A percentile compares a stretch with the other conserved stretches of the same genome.
These are phyloP conservation scores for Drosophila lutescens DNA, from an alignment of 2,888 invertebrate genomes.

Conservation along the genomic window DNA sequence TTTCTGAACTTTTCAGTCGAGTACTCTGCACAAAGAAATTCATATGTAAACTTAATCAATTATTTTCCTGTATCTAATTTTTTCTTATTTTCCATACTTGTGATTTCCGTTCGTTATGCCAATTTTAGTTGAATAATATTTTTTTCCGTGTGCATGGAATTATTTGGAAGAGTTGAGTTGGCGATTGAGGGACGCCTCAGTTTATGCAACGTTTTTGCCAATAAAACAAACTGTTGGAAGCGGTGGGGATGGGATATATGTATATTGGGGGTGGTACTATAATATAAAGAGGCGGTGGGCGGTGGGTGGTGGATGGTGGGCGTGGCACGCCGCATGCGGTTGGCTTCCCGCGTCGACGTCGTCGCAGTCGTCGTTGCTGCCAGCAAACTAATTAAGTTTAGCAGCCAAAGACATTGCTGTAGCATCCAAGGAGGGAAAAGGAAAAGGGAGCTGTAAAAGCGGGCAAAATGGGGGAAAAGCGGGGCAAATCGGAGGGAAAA, in stretches of 20 bases:
- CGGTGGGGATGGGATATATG: not conserved
- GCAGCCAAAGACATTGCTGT: conserved; percentile 55
- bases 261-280: not conserved
- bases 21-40: no score
- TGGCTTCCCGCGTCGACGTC: conserved; percentile 32
- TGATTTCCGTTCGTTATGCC: no score
- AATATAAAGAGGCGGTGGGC: not conserved
- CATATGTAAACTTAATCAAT: no score
- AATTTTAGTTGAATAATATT: not conserved
- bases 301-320: not conserved
- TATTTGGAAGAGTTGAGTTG: conserved; percentile 9
- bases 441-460: not conserved
- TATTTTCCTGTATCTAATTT: not conserved
- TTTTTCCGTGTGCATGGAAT: not conserved
- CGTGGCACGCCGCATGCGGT: conserved; percentile 50
- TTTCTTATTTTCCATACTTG: no score
- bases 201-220: conserved; percentile 51
- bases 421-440: conserved; percentile 1
- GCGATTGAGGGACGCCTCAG: conserved; percentile 25
- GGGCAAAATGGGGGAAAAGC: not conserved
- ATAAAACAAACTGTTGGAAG: conserved; percentile 34
- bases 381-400: conserved; percentile 67
- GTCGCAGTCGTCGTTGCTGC: conserved; percentile 16
- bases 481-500: not conserved
- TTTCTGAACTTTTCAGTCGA: no score